Conservation (phyloP, 2,113 vertebrate genomes). For the Aviceda subcristata region DNA sequence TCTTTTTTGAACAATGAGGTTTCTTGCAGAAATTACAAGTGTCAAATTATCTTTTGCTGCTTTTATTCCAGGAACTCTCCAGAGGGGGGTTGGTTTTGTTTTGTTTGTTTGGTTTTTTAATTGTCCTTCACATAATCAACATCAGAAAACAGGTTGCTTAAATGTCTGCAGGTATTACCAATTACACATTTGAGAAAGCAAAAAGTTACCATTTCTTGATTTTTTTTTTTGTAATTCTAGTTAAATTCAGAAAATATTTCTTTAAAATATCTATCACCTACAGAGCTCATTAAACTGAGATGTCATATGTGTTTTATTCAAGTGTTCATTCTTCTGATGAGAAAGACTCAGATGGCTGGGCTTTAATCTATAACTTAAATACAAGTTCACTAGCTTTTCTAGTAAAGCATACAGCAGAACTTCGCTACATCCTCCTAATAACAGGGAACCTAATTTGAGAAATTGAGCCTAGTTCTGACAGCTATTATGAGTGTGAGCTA, state of each 20-base stretch:
- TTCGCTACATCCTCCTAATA: not conserved
- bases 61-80: not conserved
- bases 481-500: not conserved
- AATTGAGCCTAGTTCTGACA: not conserved
- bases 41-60: not conserved
- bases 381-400: not conserved
- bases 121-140: not conserved
- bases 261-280: not conserved
- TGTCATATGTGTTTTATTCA: not conserved
- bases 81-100: not conserved
- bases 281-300: not conserved
- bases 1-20: not conserved
- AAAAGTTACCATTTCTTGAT: not conserved
- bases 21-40: not conserved
- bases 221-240: not conserved
- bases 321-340: not conserved
- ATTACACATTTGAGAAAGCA: not conserved
- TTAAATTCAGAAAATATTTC: not conserved
- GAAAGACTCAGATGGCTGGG: not conserved
- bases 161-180: not conserved
- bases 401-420: not conserved
- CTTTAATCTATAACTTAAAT: not conserved
- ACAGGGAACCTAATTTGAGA: not conserved
- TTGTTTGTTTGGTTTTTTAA: not conserved
- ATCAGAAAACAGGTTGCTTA: not conserved